Percentiles rank a stretch among this genome's conserved stretches.
Evolutionary conservation across 1,140 invertebrate genomes (phyloP).

Genomic region (Ips typographus): DNA sequence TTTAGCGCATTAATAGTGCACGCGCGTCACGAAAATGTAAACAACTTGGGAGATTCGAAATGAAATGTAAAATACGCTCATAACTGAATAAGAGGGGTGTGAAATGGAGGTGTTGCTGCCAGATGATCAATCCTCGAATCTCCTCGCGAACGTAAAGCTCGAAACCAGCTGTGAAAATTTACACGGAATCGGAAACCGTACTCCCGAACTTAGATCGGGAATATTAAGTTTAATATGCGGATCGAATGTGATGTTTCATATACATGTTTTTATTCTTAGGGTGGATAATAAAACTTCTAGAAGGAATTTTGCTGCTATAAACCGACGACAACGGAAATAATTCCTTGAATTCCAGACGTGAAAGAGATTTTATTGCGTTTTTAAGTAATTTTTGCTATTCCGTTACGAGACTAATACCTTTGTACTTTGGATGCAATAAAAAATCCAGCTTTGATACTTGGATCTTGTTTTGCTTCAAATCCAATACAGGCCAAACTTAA

Average conservation of each 20-base stretch:
- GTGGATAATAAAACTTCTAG: no score
- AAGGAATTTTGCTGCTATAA: no score
- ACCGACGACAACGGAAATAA: no score
- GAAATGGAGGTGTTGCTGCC: conserved; percentile 24
- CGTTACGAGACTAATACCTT: no score
- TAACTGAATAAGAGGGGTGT: conserved; percentile 17
- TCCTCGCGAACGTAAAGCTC: conserved; percentile 11
- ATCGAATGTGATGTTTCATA: background rate
- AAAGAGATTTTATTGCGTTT: no score
- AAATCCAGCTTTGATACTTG: no score
- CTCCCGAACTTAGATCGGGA: background rate
- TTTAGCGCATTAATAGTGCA: conserved; percentile 5
- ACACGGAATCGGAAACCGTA: conserved; percentile 16
- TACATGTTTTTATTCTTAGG: background rate
- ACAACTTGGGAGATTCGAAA: conserved; percentile 20
- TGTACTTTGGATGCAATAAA: no score
- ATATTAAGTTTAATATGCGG: conserved; percentile 10
- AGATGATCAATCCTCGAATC: conserved; percentile 27
- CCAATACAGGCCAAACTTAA: no score
- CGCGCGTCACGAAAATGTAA: conserved; percentile 15
- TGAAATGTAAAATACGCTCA: conserved; percentile 31
- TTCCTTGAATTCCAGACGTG: no score
- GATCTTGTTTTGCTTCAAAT: no score
- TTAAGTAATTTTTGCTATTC: no score
- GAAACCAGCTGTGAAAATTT: conserved; percentile 22